Percentiles rank a stretch among this genome's conserved stretches.
Conservation (phyloP, 37 sponge, comb jelly and placozoan genomes). For the Crambe crambe region DNA sequence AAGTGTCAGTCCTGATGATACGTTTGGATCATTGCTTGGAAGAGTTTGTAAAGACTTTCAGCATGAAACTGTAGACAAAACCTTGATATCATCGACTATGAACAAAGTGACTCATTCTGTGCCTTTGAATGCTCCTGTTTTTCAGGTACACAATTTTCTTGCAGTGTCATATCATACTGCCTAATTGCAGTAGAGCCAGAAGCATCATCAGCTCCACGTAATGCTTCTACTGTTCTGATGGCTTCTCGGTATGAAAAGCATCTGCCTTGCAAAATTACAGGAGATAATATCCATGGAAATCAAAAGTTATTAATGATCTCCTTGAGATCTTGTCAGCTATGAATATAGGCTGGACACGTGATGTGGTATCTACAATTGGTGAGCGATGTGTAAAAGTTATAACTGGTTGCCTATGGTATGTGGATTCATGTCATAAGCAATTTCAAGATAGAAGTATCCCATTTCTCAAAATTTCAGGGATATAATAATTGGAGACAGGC, state of each 20-base stretch:
- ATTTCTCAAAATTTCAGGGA: not conserved
- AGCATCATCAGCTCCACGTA: not conserved
- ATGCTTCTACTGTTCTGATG: not conserved
- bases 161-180: not conserved
- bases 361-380: not conserved
- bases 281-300: not conserved
- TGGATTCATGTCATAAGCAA: constrained; percentile 8
- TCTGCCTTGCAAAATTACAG: constrained; percentile 1
- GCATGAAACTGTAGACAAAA: not conserved
- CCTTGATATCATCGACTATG: not conserved
- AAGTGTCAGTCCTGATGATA: not conserved
- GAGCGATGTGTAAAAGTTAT: not conserved
- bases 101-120: not conserved
- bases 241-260: not conserved
- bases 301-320: not conserved
- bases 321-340: not conserved
- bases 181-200: not conserved
- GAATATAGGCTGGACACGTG: constrained; percentile 5
- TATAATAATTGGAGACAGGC: not conserved
- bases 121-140: not conserved
- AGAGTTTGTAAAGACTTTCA: not conserved
- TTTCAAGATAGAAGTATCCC: not conserved
- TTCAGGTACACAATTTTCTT: not conserved
- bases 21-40: not conserved
- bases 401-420: not conserved